Percentiles rank a stretch among this genome's conserved stretches.
Conservation (phyloP, 2,113 vertebrate species). For the Dasyornis broadbenti region DNA sequence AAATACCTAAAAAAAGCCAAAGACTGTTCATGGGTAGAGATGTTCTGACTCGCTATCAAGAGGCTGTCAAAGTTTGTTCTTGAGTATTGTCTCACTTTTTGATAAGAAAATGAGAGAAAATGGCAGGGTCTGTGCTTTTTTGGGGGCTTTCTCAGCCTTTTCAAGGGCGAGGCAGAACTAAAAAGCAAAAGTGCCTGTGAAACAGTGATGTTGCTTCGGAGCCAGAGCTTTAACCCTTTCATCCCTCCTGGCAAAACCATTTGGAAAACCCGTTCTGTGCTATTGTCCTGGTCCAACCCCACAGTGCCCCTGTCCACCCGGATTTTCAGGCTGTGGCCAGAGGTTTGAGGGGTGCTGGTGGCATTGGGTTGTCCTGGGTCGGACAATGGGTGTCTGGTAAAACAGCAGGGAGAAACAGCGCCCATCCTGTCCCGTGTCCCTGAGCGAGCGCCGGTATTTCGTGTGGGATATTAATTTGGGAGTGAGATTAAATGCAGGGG, state of each 20-base stretch:
- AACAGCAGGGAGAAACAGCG: not conserved
- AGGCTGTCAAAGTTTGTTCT: slow-evolving; percentile 15
- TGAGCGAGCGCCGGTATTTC: not conserved
- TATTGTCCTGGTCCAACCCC: not conserved
- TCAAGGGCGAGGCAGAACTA: not conserved
- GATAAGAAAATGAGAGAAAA: slow-evolving; percentile 3
- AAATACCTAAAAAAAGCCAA: not conserved
- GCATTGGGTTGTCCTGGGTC: not conserved
- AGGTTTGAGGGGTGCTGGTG: not conserved
- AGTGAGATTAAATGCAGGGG: not conserved
- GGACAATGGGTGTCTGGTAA: not conserved
- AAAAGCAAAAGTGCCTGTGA: not conserved
- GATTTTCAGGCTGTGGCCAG: not conserved
- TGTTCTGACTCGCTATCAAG: not conserved
- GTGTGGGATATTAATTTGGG: not conserved
- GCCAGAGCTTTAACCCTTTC: not conserved
- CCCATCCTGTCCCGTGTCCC: not conserved
- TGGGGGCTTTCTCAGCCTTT: not conserved
- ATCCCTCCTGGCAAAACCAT: not conserved
- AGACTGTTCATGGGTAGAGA: not conserved
- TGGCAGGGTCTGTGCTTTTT: not conserved
- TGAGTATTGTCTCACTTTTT: slow-evolving; percentile 13
- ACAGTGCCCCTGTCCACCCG: not conserved
- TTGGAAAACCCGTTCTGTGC: not conserved
- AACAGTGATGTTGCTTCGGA: not conserved